Conservation (phyloP, 2,113 vertebrate genomes). For the Gadus macrocephalus region DNA sequence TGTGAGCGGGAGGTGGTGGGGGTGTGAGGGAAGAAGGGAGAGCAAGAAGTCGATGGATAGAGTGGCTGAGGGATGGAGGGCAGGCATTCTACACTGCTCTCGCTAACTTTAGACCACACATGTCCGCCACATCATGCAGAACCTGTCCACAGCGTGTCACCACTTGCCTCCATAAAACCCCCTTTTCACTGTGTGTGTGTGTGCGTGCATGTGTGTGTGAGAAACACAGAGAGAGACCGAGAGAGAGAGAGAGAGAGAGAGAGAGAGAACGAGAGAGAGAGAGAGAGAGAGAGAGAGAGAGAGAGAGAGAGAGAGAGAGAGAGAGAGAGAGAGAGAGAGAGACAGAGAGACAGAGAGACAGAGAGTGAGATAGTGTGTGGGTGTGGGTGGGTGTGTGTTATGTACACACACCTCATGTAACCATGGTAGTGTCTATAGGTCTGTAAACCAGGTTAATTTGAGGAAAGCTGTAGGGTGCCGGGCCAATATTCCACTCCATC, state of each 20-base stretch:
- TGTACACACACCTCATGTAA: not conserved
- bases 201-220: not conserved
- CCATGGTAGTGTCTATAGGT: conserved; percentile 9
- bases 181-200: conserved; percentile 7
- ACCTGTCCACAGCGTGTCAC: conserved; percentile 64
- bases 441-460: conserved; percentile 18
- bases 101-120: conserved; percentile 70
- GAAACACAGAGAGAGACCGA: no score
- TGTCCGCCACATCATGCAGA: conserved; percentile 57
- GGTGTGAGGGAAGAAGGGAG: conserved; percentile 31
- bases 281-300: no score
- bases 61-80: conserved; percentile 33
- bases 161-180: conserved; percentile 54
- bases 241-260: no score
- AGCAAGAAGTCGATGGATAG: not conserved
- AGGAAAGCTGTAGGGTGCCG: not conserved
- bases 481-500: conserved; percentile 28
- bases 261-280: no score
- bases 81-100: conserved; percentile 53
- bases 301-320: not conserved
- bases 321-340: not conserved
- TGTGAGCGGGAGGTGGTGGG: conserved; percentile 7
- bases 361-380: not conserved
- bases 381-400: not conserved
- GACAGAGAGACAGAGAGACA: not conserved